Evolutionary conservation across 2,888 invertebrate species (phyloP).

Genomic region (Harpalus rufipes): DNA sequence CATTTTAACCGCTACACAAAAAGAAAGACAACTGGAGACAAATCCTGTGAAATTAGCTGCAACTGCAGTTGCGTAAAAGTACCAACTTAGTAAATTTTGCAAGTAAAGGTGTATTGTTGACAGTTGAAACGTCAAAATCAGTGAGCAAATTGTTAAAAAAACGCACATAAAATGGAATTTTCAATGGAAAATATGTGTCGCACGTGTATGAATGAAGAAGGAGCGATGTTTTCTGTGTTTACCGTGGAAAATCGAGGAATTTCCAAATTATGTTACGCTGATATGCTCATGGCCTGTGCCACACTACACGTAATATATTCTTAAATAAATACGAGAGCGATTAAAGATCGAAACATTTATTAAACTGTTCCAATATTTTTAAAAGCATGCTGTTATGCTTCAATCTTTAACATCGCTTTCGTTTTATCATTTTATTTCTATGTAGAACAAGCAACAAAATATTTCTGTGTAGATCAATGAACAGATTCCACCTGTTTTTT

Average conservation of each 20-base stretch:
- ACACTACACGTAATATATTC: constrained; percentile 46
- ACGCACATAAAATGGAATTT: constrained; percentile 59
- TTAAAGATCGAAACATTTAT: neutral
- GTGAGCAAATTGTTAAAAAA: constrained; percentile 44
- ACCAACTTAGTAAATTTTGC: neutral
- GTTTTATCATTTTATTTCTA: too few relatives aligned
- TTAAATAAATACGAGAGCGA: neutral
- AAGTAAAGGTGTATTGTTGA: neutral
- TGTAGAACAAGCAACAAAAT: too few relatives aligned
- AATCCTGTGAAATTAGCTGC: constrained; percentile 2
- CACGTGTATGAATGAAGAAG: constrained; percentile 65
- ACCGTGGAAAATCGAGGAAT: constrained; percentile 39
- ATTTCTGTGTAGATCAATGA: too few relatives aligned
- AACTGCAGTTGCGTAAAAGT: neutral
- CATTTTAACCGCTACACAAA: constrained; percentile 33
- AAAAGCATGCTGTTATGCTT: too few relatives aligned
- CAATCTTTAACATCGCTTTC: too few relatives aligned
- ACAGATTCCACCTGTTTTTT: too few relatives aligned
- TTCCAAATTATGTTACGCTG: constrained; percentile 52
- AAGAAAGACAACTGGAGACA: neutral
- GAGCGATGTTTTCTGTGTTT: constrained; percentile 64
- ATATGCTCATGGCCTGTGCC: constrained; percentile 66
- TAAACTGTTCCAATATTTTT: too few relatives aligned
- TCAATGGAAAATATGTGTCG: constrained; percentile 67
- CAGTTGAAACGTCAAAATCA: constrained; percentile 22